A percentile compares a stretch with the other conserved stretches of the same genome.
phyloP scores from a whole-genome alignment of 2,113 vertebrate species.

The Catagonus wagneri region DNA sequence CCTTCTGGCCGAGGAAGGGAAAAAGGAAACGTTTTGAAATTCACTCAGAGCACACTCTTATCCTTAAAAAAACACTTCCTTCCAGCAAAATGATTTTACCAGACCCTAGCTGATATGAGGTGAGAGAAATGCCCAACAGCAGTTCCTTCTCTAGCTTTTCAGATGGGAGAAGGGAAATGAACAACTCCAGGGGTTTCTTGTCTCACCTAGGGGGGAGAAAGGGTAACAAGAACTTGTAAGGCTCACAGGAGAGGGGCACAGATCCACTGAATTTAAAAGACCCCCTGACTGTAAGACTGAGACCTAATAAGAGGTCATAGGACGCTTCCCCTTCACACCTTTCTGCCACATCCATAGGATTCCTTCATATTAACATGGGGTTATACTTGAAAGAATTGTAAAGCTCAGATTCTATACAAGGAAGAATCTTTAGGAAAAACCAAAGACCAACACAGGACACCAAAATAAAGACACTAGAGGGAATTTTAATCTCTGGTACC shows the following conservation, averaged over 20 bases:
- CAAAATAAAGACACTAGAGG: background rate
- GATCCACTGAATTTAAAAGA: too few species aligned
- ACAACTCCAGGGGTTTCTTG: background rate
- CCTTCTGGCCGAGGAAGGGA: background rate
- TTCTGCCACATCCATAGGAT: background rate
- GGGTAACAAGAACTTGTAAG: background rate
- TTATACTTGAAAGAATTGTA: background rate
- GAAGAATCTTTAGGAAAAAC: background rate
- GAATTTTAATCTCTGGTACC: background rate
- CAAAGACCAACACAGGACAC: background rate
- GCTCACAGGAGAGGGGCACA: background rate
- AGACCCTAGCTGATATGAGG: background rate
- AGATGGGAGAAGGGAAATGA: background rate
- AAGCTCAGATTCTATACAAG: background rate
- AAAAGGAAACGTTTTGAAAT: background rate
- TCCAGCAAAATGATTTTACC: background rate
- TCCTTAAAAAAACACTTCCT: background rate
- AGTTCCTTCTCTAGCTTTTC: background rate
- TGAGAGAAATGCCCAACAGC: background rate
- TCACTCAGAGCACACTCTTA: background rate
- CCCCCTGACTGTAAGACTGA: background rate
- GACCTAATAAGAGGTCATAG: background rate
- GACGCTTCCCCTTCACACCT: background rate
- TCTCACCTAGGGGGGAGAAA: background rate
- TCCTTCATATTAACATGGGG: background rate